These are phyloP conservation scores for Dendrocopos noguchii DNA, from an alignment of 2,113 vertebrate genomes.

Conservation along the genomic window DNA sequence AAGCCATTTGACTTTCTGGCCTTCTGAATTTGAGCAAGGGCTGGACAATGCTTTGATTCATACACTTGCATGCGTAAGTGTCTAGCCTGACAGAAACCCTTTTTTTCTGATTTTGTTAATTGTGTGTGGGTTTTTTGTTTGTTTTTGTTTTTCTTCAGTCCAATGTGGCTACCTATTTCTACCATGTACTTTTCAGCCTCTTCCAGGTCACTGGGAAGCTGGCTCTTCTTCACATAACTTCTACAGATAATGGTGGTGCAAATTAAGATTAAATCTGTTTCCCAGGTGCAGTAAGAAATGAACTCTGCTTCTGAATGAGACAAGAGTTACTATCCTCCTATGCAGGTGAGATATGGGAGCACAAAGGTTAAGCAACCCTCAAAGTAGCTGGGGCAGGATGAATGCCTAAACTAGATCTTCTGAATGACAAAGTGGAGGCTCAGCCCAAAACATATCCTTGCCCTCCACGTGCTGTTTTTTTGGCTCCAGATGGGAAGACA, in stretches of 20 bases:
- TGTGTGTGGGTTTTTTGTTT: background rate
- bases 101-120: background rate
- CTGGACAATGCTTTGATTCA: background rate
- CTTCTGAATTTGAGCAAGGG: constrained; percentile 22
- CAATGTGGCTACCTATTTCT: background rate
- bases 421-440: background rate
- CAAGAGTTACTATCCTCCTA: background rate
- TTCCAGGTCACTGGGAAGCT: background rate
- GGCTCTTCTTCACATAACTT: background rate
- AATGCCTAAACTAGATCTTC: background rate
- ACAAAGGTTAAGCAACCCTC: background rate
- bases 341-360: background rate
- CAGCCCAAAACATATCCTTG: background rate
- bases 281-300: background rate
- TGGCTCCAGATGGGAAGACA: background rate
- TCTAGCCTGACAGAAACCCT: background rate
- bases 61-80: background rate
- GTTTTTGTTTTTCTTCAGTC: background rate
- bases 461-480: background rate
- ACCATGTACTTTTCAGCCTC: background rate
- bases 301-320: background rate
- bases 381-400: background rate
- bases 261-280: background rate
- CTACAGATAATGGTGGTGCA: background rate
- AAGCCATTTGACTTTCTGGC: constrained; percentile 31